Base-by-base conservation (phyloP, 2,113 vertebrate species). In the Zosterops borbonicus region DNA sequence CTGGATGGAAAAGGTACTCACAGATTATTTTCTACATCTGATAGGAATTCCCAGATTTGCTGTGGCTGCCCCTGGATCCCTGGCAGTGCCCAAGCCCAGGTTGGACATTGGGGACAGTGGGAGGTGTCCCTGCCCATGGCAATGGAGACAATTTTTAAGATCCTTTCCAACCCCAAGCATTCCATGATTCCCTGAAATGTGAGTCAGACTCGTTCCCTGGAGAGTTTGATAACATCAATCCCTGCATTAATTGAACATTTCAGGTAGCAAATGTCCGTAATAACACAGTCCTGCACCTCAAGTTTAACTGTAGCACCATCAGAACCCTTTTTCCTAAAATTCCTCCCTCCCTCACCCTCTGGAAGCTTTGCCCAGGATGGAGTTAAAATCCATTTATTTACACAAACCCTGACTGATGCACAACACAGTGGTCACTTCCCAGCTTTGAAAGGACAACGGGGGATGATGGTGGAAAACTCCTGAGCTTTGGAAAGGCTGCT, bases 381-480 rank as follows among this genome's bases (percentile, higher is more conserved):
- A 67, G 37, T 16, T 58, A 28, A 90, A 69, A 86, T 37, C 56
- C 44, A 42, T 59, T 41, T 35, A n/a, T 60, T 62, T 6, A n/a
- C 56, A 55, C 25, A 9, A 87, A 50, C 46, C n/a, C 25, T 0
- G 2, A 49, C 10, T 2, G 24, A 24, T 11, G 53, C 20, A 5
- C 12, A 58, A 42, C 1, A 2, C 49, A 39, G 35, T 4, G 46
- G 2, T 59, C 16, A 0, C 9, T 29, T 18, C 63, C 53, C 62
- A 77, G 27, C 44, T 47, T 2, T 47, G 59, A 53, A 33, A 46
- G 78, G 79, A 49, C 56, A 29, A 27, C 0, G 2, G 19, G 28
- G 39, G 20, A 39, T 19, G 20, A 24, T 1, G 25, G 20, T 13
- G 85, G n/a, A 39, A 83, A 79, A 33, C 42, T 90, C 60, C 76